A percentile compares a stretch with the other conserved stretches of the same genome.
These are phyloP conservation scores for Euphydryas editha DNA, from an alignment of 2,888 invertebrate genomes.

Conservation along the genomic window DNA sequence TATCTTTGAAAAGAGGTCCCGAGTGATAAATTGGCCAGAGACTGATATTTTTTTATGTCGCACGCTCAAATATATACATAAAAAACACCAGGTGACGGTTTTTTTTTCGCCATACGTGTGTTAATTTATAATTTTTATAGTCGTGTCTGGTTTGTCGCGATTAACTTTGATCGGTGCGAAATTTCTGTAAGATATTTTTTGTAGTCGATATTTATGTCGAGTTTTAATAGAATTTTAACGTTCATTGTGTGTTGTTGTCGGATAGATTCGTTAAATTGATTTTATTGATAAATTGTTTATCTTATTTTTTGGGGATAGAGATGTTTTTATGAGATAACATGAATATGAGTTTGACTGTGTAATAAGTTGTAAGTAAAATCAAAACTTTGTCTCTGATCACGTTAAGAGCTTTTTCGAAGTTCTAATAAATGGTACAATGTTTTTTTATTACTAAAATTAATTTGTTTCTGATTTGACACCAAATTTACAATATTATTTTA, in stretches of 20 bases:
- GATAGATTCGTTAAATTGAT: neutral
- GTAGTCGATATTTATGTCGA: slow-evolving; percentile 34
- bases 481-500: too few species aligned
- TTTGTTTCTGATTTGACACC: too few species aligned
- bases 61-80: slow-evolving; percentile 39
- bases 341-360: too few species aligned
- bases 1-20: slow-evolving; percentile 71
- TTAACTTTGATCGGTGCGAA: slow-evolving; percentile 48
- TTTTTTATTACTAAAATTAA: too few species aligned
- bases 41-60: slow-evolving; percentile 56
- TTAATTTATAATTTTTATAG: slow-evolving; percentile 55
- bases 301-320: neutral
- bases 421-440: too few species aligned
- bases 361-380: too few species aligned
- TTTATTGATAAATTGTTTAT: neutral
- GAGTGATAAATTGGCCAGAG: slow-evolving; percentile 68
- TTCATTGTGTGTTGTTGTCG: neutral
- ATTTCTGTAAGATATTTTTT: slow-evolving; percentile 37
- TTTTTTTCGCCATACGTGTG: slow-evolving; percentile 43
- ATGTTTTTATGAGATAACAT: neutral
- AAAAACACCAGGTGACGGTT: slow-evolving; percentile 64
- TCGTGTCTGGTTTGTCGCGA: slow-evolving; percentile 46
- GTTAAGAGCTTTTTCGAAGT: too few species aligned
- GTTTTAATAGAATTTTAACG: slow-evolving; percentile 21
- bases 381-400: too few species aligned